phyloP scores from a whole-genome alignment of 53 echinoderm and acorn worm genomes.

The Zoroaster sp. region DNA sequence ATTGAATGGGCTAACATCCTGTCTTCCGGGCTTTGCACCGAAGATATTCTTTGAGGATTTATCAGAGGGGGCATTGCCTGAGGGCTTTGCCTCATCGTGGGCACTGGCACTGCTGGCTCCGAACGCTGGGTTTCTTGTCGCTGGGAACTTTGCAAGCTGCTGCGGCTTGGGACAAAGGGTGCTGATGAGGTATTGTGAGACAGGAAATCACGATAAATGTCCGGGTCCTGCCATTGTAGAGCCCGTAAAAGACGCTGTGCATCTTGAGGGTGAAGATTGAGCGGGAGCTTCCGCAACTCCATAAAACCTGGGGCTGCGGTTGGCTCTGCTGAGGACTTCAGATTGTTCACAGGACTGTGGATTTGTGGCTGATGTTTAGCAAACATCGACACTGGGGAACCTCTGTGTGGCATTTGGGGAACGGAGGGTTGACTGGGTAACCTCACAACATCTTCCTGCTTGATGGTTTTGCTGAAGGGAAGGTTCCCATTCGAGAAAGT shows the following conservation, averaged over 20 bases:
- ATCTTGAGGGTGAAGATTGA: neutral
- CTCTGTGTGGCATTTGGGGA: neutral
- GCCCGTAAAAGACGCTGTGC: constrained; percentile 20
- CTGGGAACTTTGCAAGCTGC: constrained; percentile 35
- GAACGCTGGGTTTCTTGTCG: neutral
- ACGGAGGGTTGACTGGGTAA: neutral
- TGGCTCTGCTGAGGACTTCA: neutral
- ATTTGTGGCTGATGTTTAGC: neutral
- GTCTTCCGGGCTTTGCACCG: constrained; percentile 8
- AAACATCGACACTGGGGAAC: neutral
- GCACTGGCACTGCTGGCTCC: neutral
- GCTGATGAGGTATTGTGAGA: constrained; percentile 25
- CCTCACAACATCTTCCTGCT: neutral
- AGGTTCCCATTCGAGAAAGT: neutral
- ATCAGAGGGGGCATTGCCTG: neutral
- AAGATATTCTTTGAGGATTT: neutral
- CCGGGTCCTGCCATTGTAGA: constrained; percentile 5
- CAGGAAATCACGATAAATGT: constrained; percentile 11
- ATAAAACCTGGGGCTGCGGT: neutral
- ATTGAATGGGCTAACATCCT: neutral
- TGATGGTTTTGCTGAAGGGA: neutral
- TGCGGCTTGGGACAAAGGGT: constrained; percentile 34
- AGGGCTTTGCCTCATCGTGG: neutral
- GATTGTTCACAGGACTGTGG: neutral
- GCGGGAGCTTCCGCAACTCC: constrained; percentile 35